Evolutionary conservation across 1,140 invertebrate genomes (phyloP), one percentile per base, ranked within the genome.

Genomic region (Drosophila bifasciata): DNA sequence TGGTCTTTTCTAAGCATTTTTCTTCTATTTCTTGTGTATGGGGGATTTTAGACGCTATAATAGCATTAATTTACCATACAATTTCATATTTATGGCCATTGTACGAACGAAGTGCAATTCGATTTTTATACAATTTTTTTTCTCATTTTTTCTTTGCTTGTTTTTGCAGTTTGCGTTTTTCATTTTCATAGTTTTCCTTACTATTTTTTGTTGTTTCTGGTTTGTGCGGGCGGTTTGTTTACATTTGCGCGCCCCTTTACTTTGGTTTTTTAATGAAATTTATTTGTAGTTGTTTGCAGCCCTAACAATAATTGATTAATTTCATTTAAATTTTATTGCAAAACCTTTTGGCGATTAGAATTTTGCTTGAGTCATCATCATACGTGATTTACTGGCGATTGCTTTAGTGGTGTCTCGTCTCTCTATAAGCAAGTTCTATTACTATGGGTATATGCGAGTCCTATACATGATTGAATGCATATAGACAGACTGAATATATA

Each of bases 1-100:
- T 77, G 57, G 44, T 64, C 43, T 73, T 84, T 86, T 81, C 81
- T 88, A 88, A 88, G 61, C 83, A 68, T 81, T 81, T 86, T 88
- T 88, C 81, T 85, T 81, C 77, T 79, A 79, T 57, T 76, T 66
- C 73, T 77, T 60, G 46, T 45, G 25, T 53, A 45, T 67, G 59
- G 67, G 57, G 60, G 79, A 80, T 80, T 76, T 86, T 74, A 77
- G 83, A 70, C 73, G 77, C 80, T 85, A 86, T 86, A 85, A 85
- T 85, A 81, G 83, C 83, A 81, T 85, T 85, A 85, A 85, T 85
- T 85, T 88, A 85, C 77, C 83, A 85, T 81, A 85, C 81, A 72
- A 88, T 85, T 85, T 85, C 73, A 78, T 86, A 85, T 85, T 85
- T 85, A 85, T 86, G 77, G 69, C 81, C 81, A 85, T 80, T 86